phyloP scores from a whole-genome alignment of 1,140 invertebrate species.

The Caenorhabditis briggsae region DNA sequence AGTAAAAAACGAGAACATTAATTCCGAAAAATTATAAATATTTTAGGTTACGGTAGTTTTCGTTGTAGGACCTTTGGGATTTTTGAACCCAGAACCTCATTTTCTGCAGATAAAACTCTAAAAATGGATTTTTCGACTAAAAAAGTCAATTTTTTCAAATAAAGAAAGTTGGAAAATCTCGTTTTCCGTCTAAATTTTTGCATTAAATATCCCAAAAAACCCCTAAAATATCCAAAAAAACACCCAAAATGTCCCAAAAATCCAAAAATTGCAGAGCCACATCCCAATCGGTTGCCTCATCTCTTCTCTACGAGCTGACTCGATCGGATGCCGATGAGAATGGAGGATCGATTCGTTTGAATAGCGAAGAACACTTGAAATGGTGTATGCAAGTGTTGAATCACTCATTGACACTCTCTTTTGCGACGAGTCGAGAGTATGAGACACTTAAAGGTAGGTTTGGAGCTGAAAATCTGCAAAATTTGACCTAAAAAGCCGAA shows the following conservation, averaged over 20 bases:
- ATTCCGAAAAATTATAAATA: no score
- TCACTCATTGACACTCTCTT: conserved; percentile 63
- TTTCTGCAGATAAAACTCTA: neutral
- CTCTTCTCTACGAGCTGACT: conserved; percentile 23
- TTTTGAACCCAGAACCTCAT: neutral
- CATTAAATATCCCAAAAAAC: no score
- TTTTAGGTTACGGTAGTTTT: no score
- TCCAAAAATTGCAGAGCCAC: conserved; percentile 28
- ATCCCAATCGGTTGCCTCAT: conserved; percentile 34
- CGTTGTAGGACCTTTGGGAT: no score
- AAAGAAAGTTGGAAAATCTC: no score
- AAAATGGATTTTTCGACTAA: neutral
- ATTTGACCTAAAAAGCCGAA: neutral
- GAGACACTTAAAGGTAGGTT: conserved; percentile 54
- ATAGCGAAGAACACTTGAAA: conserved; percentile 59
- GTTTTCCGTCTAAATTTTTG: no score
- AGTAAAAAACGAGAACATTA: no score
- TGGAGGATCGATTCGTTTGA: conserved; percentile 8
- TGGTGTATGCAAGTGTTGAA: conserved; percentile 66
- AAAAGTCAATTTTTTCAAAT: neutral
- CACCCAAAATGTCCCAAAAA: neutral
- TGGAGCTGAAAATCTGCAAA: neutral
- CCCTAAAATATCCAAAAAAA: neutral
- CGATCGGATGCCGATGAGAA: conserved; percentile 8
- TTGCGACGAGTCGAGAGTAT: conserved; percentile 60